Evolutionary conservation across 2,113 vertebrate species (phyloP), one percentile per base, ranked within the genome.

Genomic region (Myrmecophaga tridactyla): DNA sequence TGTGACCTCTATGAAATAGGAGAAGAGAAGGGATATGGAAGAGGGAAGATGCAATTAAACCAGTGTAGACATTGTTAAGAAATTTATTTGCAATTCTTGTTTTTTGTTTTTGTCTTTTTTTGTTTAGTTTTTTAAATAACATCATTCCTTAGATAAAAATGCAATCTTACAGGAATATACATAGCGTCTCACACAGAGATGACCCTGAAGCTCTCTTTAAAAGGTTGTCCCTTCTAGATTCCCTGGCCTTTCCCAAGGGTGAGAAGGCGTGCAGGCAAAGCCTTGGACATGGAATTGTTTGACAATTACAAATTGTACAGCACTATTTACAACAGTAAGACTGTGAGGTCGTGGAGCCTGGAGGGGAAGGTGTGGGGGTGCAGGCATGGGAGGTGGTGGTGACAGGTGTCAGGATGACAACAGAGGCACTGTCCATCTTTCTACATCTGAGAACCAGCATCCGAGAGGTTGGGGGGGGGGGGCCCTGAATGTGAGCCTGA

Each of bases 151-250:
- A 98, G 98, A 98, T 99, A 99, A 99, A 99, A 99, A 99, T 99
- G 99, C 99, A 99, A 98, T 99, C 99, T 99, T 99, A 99, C 99
- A 99, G 99, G 99, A 99, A 99, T 99, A 99, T 99, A 99, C 99
- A 99, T 99, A 98, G 99, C 99, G 97, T 98, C 98, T 98, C 98
- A 98, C 98, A 98, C 98, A 98, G 98, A 98, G 98, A 97, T 98
- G 98, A 98, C 98, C 98, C 98, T 98, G 96, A 97, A 97, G 80
- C 97, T 98, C 96, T 96, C 97, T 97, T 97, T 18, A 84, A 96
- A 97, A 87, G 93, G 94, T 13, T 95, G 97, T 96, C 98, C 98
- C 97, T 97, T 98, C 97, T 96, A 86, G 90, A 77, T 94, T 97
- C 95, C 95, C 97, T 96, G 98, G 99, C 99, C 98, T 98, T 99